Conservation (phyloP, 2,888 invertebrate species). For the Hypena proboscidalis region DNA sequence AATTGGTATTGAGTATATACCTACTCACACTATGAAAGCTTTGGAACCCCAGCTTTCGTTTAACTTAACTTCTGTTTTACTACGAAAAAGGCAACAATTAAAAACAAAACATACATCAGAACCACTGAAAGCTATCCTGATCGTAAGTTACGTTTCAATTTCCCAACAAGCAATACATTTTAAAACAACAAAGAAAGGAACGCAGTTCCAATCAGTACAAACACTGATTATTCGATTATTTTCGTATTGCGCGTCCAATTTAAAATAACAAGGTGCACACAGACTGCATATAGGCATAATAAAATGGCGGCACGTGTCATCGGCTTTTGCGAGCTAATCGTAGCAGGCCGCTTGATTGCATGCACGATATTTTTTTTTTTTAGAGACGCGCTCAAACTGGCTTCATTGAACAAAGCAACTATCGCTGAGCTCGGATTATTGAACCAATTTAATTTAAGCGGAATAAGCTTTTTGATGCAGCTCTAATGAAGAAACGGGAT, state of each 20-base stretch:
- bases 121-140: too few species aligned
- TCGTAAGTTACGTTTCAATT: too few species aligned
- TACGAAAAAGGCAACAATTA: too few species aligned
- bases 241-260: conserved; percentile 62
- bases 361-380: conserved; percentile 62
- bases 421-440: conserved; percentile 71
- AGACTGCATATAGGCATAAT: conserved; percentile 64
- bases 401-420: conserved; percentile 75
- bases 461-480: conserved; percentile 67
- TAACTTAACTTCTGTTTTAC: too few species aligned
- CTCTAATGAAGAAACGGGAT: conserved; percentile 58
- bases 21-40: too few species aligned
- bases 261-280: conserved; percentile 71
- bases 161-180: neutral
- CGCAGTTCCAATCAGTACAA: conserved; percentile 43
- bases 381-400: conserved; percentile 60
- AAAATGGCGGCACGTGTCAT: conserved; percentile 69
- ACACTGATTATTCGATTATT: conserved; percentile 50
- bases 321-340: conserved; percentile 73
- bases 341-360: conserved; percentile 72
- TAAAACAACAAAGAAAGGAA: conserved; percentile 11
- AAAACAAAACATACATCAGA: too few species aligned
- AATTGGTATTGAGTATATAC: too few species aligned
- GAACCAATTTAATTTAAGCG: conserved; percentile 72
- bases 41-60: too few species aligned